Conservation (phyloP, 2,888 invertebrate genomes). For the Xestia sexstrigata region DNA sequence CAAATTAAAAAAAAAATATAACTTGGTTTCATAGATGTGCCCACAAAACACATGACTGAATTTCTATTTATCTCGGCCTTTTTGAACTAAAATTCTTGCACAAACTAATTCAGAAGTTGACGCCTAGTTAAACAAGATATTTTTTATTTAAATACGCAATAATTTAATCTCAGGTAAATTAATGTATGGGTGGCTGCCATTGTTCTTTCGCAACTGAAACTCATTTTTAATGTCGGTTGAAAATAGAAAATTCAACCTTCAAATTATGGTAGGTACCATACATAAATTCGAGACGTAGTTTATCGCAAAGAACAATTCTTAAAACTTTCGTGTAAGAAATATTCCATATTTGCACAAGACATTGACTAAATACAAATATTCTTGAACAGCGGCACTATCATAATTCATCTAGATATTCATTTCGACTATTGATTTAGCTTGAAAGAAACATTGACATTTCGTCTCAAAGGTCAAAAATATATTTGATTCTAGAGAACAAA, state of each 20-base stretch:
- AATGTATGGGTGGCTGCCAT: too few relatives aligned
- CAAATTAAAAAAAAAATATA: too few relatives aligned
- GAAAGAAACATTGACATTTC: conserved; percentile 6
- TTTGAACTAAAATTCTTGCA: too few relatives aligned
- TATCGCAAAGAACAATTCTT: conserved; percentile 12
- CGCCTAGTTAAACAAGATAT: too few relatives aligned
- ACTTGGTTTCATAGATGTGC: too few relatives aligned
- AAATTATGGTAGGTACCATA: neutral
- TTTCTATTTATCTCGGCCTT: too few relatives aligned
- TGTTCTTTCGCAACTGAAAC: neutral
- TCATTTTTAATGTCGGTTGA: neutral
- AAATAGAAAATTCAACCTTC: neutral
- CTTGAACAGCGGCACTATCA: neutral
- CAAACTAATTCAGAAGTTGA: too few relatives aligned
- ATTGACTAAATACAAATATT: conserved; percentile 20
- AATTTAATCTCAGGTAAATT: too few relatives aligned
- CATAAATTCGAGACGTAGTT: conserved; percentile 7
- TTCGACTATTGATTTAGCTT: conserved; percentile 29
- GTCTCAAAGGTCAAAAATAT: conserved; percentile 10
- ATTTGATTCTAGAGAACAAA: conserved; percentile 10
- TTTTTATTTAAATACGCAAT: too few relatives aligned
- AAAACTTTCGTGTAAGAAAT: conserved; percentile 11
- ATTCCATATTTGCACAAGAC: conserved; percentile 28
- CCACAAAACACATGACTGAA: too few relatives aligned
- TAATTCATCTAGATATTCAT: conserved; percentile 29